phyloP scores from a whole-genome alignment of 2,888 invertebrate genomes.

The Ochropleura plecta region DNA sequence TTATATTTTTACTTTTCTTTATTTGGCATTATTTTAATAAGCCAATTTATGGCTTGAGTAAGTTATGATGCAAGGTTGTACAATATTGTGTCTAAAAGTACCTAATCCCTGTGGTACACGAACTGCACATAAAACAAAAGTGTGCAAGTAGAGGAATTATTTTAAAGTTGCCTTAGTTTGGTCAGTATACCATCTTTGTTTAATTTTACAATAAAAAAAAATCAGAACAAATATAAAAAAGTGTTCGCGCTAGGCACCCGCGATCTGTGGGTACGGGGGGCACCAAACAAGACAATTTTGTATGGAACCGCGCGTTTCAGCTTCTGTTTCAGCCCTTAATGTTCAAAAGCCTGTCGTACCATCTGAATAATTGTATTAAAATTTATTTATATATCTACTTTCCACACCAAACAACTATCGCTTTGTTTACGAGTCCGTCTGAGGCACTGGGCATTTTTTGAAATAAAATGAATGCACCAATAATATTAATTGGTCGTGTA shows the following conservation, averaged over 20 bases:
- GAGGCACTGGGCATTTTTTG: background rate
- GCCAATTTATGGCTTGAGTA: background rate
- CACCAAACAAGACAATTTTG: too few species aligned
- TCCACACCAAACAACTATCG: background rate
- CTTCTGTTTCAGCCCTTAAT: background rate
- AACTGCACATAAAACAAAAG: background rate
- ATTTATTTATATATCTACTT: background rate
- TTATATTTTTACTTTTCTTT: background rate
- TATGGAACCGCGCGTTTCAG: too few species aligned
- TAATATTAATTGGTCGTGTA: slow-evolving; percentile 47
- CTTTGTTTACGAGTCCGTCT: background rate
- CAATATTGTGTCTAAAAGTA: background rate
- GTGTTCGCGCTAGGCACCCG: too few species aligned
- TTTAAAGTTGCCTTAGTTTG: background rate
- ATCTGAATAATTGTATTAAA: background rate
- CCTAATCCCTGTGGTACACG: background rate
- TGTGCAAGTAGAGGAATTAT: background rate
- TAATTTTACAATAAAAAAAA: background rate
- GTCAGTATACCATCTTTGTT: background rate
- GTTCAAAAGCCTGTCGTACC: background rate
- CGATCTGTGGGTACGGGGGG: too few species aligned
- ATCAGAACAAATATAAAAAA: background rate
- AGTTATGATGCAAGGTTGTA: background rate
- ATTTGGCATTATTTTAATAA: background rate
- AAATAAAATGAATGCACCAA: background rate